phyloP scores from a whole-genome alignment of 2,113 vertebrate species.

The Taxidea taxus region DNA sequence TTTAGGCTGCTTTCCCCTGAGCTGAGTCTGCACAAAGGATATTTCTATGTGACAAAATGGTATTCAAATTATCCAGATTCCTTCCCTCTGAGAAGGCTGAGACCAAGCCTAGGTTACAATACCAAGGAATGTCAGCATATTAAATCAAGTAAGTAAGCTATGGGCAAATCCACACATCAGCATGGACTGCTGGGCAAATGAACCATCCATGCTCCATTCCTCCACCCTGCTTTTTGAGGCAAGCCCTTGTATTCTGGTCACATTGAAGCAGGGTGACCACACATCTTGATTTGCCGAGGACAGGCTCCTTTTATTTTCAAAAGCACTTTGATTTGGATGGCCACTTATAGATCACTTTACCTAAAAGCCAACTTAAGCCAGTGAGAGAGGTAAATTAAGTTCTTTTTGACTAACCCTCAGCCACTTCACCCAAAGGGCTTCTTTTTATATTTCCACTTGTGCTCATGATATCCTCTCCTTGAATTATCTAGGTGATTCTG shows the following conservation, averaged over 20 bases:
- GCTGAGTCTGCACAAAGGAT: background rate
- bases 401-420: background rate
- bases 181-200: background rate
- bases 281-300: background rate
- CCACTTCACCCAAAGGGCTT: background rate
- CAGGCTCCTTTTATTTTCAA: background rate
- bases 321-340: background rate
- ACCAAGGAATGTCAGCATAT: background rate
- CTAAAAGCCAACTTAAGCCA: constrained; percentile 33
- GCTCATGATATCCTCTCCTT: background rate
- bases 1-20: background rate
- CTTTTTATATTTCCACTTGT: background rate
- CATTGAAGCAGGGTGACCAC: background rate
- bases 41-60: background rate
- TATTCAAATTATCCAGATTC: background rate
- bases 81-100: background rate
- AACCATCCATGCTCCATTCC: background rate
- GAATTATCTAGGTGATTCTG: background rate
- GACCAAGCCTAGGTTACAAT: background rate
- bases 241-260: background rate
- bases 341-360: background rate
- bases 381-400: background rate
- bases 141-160: background rate
- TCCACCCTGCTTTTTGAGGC: background rate
- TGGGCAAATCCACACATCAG: background rate